A percentile compares a stretch with the other conserved stretches of the same genome.
Conservation (phyloP, 2,113 vertebrate species). For the Nothoprocta pentlandii region DNA sequence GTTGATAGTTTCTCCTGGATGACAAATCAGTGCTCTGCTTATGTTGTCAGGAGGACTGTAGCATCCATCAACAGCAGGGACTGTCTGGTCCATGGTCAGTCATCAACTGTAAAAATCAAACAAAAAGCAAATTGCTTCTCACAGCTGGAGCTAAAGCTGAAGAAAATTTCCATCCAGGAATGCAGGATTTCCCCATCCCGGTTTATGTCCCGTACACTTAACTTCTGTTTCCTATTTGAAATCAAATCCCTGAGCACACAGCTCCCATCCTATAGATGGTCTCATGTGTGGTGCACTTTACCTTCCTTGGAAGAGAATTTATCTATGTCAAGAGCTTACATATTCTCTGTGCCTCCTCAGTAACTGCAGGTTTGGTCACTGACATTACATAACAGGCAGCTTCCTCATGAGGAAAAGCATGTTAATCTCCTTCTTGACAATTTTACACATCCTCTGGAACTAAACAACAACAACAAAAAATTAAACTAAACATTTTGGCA, state of each 20-base stretch:
- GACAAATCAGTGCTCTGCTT: rapidly evolving
- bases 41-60: neutral
- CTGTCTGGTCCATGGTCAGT: rapidly evolving
- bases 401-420: neutral
- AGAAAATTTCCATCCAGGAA: neutral
- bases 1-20: neutral
- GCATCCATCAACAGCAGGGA: neutral
- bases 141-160: neutral
- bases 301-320: neutral
- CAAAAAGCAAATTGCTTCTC: neutral
- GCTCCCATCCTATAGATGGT: neutral
- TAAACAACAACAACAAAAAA: neutral
- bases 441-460: neutral
- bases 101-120: neutral
- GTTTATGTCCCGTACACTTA: neutral
- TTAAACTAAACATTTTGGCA: neutral
- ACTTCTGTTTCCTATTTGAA: neutral
- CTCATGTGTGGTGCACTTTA: neutral
- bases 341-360: neutral
- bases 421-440: neutral
- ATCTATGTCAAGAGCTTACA: neutral
- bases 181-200: rapidly evolving
- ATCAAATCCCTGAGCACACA: neutral
- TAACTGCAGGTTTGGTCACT: neutral
- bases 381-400: neutral